Evolutionary conservation across 64 coral and sea anemone species (phyloP).

Genomic region (Montipora efflorescens): DNA sequence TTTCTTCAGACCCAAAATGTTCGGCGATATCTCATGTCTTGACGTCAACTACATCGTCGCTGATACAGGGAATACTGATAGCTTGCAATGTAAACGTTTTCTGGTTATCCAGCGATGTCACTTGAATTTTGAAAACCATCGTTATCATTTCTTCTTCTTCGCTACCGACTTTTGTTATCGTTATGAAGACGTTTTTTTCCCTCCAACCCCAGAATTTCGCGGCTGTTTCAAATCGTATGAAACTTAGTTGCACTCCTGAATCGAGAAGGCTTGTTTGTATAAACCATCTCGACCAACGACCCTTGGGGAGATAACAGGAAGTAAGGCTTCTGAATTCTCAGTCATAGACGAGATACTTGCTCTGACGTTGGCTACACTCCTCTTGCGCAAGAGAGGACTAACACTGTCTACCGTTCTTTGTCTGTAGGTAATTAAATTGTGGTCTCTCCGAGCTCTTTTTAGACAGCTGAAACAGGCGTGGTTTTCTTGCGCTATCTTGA

Average conservation of each 20-base stretch:
- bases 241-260: conserved; percentile 61
- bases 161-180: conserved; percentile 68
- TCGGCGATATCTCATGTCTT: conserved; percentile 23
- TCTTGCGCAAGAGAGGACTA: conserved; percentile 54
- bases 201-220: conserved; percentile 19
- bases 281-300: conserved; percentile 22
- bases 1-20: not conserved
- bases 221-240: conserved; percentile 52
- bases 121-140: conserved; percentile 61
- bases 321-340: not conserved
- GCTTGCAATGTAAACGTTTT: conserved; percentile 10
- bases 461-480: conserved; percentile 45
- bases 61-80: conserved; percentile 46
- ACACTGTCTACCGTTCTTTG: conserved; percentile 39
- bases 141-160: conserved; percentile 69
- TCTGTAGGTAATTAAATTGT: conserved; percentile 17
- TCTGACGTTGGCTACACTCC: not conserved
- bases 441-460: conserved; percentile 50
- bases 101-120: conserved; percentile 35
- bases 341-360: not conserved
- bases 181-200: conserved; percentile 52
- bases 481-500: not conserved
- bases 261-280: conserved; percentile 61
- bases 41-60: conserved; percentile 37
- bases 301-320: conserved; percentile 48